These are phyloP conservation scores for Peromyscus leucopus DNA, from an alignment of 2,113 vertebrate species.

Conservation along the genomic window DNA sequence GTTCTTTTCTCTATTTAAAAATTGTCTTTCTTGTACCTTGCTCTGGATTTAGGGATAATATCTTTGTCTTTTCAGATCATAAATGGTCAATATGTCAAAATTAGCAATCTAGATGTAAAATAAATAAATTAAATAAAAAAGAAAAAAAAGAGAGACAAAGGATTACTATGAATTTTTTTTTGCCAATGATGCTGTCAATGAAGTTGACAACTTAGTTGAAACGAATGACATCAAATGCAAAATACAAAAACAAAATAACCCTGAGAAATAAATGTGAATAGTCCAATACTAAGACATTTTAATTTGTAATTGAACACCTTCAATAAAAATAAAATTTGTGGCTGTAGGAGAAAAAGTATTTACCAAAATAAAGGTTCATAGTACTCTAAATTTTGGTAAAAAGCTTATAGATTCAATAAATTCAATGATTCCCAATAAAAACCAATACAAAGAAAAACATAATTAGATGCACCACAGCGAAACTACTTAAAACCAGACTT, in stretches of 20 bases:
- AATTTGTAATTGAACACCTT: background rate
- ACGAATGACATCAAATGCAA: background rate
- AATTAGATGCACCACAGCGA: background rate
- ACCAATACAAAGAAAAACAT: background rate
- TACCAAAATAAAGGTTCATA: slow-evolving; percentile 32
- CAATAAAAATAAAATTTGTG: background rate
- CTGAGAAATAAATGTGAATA: background rate
- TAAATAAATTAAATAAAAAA: background rate
- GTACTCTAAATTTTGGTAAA: background rate
- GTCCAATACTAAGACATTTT: background rate
- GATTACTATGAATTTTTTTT: background rate
- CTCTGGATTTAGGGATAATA: slow-evolving; percentile 27
- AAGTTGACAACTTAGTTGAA: background rate
- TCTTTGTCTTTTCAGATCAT: background rate
- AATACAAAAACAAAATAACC: background rate
- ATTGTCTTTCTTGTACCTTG: background rate
- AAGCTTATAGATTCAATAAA: background rate
- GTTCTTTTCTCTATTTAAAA: slow-evolving; percentile 1
- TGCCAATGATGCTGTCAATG: background rate
- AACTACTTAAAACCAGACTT: background rate
- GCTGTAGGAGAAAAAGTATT: background rate
- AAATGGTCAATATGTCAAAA: background rate
- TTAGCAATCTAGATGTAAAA: background rate
- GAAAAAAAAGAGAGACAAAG: background rate
- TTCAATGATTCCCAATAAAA: background rate